These are phyloP conservation scores for Globia sparganii DNA, from an alignment of 2,888 invertebrate genomes.

Conservation along the genomic window DNA sequence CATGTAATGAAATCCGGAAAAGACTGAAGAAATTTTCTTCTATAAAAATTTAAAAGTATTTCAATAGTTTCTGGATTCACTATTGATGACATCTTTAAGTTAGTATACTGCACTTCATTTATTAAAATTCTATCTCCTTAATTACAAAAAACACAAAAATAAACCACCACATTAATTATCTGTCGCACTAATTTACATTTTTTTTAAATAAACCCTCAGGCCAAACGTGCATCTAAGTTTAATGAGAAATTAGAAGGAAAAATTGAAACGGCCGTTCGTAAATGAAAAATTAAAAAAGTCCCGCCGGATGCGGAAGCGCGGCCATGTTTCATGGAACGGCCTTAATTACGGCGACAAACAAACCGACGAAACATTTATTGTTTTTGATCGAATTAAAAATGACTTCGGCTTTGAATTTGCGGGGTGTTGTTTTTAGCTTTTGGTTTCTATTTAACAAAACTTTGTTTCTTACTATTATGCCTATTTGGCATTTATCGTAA, in stretches of 20 bases:
- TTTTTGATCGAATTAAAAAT: slow-evolving; percentile 66
- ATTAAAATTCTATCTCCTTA: slow-evolving; percentile 31
- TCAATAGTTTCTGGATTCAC: background rate
- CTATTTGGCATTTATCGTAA: background rate
- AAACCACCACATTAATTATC: slow-evolving; percentile 73
- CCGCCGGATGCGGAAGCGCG: slow-evolving; percentile 83
- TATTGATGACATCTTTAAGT: background rate
- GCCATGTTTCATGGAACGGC: slow-evolving; percentile 83
- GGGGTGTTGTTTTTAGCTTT: slow-evolving; percentile 31
- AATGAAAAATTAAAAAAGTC: slow-evolving; percentile 87
- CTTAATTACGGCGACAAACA: slow-evolving; percentile 83
- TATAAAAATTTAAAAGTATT: background rate
- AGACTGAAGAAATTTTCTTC: background rate
- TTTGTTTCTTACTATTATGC: background rate
- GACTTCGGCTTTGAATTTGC: slow-evolving; percentile 43
- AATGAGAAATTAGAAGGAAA: slow-evolving; percentile 86
- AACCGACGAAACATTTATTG: slow-evolving; percentile 73
- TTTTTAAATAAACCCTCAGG: slow-evolving; percentile 67
- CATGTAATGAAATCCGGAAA: background rate
- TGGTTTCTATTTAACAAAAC: slow-evolving; percentile 23
- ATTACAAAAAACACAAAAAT: slow-evolving; percentile 62
- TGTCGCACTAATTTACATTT: slow-evolving; percentile 75
- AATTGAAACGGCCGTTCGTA: slow-evolving; percentile 83
- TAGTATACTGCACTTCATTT: background rate
- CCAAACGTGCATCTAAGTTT: slow-evolving; percentile 82